Base-by-base conservation (phyloP, 2,797 vertebrate genomes). In the Poeciliopsis infans region DNA sequence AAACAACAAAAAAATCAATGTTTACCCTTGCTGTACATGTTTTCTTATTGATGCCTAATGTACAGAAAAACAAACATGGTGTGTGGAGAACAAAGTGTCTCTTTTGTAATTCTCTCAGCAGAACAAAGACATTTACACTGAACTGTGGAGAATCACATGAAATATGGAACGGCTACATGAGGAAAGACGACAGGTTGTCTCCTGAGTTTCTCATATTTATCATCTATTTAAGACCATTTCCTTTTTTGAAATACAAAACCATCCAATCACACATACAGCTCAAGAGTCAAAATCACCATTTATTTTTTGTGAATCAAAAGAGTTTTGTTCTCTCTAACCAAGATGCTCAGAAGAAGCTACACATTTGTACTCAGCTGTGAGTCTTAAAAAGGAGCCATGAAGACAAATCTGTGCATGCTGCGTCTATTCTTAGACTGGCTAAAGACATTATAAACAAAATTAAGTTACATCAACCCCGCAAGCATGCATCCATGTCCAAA, bases 381-480 rank as follows among this genome's bases (percentile, higher is more conserved):
- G 89, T 79, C 76, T 36, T 75, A 91, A 90, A 53, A 53, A 88
- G 90, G 79, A 88, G 82, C 83, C 75, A 61, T 76, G 41, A 72
- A 90, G 87, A 90, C 43, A 83, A 78, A 92, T 84, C 78, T 84
- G 84, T 85, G 84, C 85, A 89, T 81, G 51, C 69, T 77, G 80
- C 39, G 57, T 90, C 89, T 94, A 94, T 95, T 95, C 93, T 87
- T 81, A 88, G 92, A 91, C 47, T 78, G 18, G 88, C 88, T 95
- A 96, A 96, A 94, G 86, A 86, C 88, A 92, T 95, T 95, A 95
- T 33, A 25, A 79, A 41, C 66, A 41, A 90, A 95, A 95, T 94
- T 88, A 77, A 89, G 87, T 95, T 96, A 95, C 68, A 73, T 82
- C 87, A 91, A 85, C 83, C 77, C 84, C 53, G 28, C 86, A 90